Base-by-base conservation (phyloP, 1,140 invertebrate genomes). In the Tetramorium simillimum region DNA sequence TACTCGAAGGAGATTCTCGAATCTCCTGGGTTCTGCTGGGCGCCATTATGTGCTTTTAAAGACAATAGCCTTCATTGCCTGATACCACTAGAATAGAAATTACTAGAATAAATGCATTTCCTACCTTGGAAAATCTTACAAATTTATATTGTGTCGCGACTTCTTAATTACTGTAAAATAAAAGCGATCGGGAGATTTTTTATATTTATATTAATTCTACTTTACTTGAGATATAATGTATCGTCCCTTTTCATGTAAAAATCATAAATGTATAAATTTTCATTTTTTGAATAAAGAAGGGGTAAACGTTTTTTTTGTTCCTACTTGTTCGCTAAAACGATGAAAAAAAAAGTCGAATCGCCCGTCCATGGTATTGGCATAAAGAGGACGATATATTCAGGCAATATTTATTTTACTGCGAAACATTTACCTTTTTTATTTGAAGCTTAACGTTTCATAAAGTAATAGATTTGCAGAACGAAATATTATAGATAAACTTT, bases 41-140 rank as follows among this genome's bases (percentile, higher is more conserved):
- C 6, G 16, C 4, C 28, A 84, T 73, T 84, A 24, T 46, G 21
- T 49, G 37, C 37, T 70, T 84, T 73, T 46, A 73, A 84, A 49
- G 18, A 81, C 14, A 82, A 73, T 58, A 28, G 5, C 18, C 9
- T 58, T 33, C 63, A 51, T 18, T n/a, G 37, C 3, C 21, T 33
- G 28, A 40, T 65, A 51, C 9, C 43, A 78, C 60, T 62, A 21
- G 16, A 28, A 28, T 28, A 12, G 33, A 62, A 18, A 51, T 5
- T n/a, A 33, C 16, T 7, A 40, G 21, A 40, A 65, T 16, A 72
- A 4, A 37, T 40, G 28, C 14, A 58, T 72, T 82, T 72, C 14
- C 1, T 58, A 28, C n/a, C 40, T 28, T 2, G n/a, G 7, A 37
- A 80, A 3, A 18, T 43, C 33, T 76, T 76, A 40, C n/a, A 76